Conservation (phyloP, 2,888 invertebrate species). For the Leptura quadrifasciata region DNA sequence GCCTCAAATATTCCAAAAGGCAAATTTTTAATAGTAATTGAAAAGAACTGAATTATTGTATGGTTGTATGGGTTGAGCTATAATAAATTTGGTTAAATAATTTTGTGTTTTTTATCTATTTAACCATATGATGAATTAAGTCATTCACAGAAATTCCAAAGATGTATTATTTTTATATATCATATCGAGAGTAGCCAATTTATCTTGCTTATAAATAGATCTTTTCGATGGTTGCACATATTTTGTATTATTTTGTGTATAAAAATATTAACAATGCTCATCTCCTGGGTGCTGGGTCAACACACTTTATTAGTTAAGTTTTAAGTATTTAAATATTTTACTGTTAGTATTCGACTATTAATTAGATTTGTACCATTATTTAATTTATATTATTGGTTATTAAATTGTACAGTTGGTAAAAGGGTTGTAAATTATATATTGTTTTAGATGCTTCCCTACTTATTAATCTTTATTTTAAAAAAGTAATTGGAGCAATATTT, state of each 20-base stretch:
- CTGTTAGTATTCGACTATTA: conserved; percentile 50
- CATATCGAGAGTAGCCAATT: conserved; percentile 47
- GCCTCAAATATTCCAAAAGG: conserved; percentile 17
- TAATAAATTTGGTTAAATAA: conserved; percentile 9
- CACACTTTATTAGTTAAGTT: conserved; percentile 46
- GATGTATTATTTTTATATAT: conserved; percentile 48
- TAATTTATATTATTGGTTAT: conserved; percentile 35
- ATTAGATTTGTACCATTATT: conserved; percentile 41
- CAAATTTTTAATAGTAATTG: not conserved
- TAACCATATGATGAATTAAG: conserved; percentile 17
- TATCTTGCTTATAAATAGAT: conserved; percentile 44
- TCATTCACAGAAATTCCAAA: conserved; percentile 53
- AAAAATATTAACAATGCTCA: conserved; percentile 63
- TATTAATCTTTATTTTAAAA: conserved; percentile 31
- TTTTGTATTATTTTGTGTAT: conserved; percentile 58
- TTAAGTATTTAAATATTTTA: conserved; percentile 48
- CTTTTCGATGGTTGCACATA: conserved; percentile 58
- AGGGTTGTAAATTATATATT: conserved; percentile 40
- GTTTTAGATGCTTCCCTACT: conserved; percentile 47
- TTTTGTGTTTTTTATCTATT: conserved; percentile 15
- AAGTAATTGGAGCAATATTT: conserved; percentile 42
- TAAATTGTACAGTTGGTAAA: conserved; percentile 40
- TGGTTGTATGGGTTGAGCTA: conserved; percentile 47
- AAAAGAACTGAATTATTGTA: conserved; percentile 8
- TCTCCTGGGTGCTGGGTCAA: conserved; percentile 64